Conservation (phyloP, 1,140 invertebrate genomes). For the Papilio helenus region DNA sequence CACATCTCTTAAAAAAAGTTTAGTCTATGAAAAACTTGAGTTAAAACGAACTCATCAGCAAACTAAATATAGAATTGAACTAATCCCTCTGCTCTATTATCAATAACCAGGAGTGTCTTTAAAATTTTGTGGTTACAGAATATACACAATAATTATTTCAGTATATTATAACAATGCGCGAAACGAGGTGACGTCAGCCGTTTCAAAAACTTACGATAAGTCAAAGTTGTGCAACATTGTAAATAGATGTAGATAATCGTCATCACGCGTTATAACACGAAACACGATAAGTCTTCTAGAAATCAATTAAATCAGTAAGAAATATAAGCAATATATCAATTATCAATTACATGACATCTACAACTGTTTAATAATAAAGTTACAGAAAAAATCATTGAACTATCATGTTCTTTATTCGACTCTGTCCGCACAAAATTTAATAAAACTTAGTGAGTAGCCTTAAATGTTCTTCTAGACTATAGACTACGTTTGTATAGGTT, state of each 20-base stretch:
- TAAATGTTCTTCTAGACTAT: too few species aligned
- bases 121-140: background rate
- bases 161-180: background rate
- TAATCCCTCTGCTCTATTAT: too few species aligned
- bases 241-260: background rate
- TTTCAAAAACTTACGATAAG: background rate
- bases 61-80: too few species aligned
- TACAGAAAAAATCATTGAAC: background rate
- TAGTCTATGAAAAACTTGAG: too few species aligned
- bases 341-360: background rate
- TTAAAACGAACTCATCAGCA: too few species aligned
- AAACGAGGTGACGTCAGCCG: background rate
- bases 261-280: background rate
- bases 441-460: too few species aligned
- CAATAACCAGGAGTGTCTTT: background rate
- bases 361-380: too few species aligned
- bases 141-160: background rate
- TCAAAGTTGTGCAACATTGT: slow-evolving; percentile 22
- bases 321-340: background rate
- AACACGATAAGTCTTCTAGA: background rate
- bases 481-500: too few species aligned
- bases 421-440: too few species aligned
- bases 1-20: too few species aligned
- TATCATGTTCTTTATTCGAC: background rate
- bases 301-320: background rate